Conservation (phyloP, 2,888 invertebrate species). For the Patella caerulea region DNA sequence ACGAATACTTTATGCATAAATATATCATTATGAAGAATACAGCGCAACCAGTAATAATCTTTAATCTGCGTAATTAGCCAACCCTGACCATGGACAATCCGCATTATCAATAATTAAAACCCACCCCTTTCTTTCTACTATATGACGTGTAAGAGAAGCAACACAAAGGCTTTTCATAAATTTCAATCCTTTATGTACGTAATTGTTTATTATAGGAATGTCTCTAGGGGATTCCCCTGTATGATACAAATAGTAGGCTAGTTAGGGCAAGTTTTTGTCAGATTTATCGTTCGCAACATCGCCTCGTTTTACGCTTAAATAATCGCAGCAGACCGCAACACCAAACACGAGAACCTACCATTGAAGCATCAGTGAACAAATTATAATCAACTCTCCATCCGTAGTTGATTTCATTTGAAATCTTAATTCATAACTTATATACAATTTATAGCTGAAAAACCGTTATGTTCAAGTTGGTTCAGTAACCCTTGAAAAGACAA, state of each 20-base stretch:
- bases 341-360: neutral
- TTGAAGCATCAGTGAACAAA: neutral
- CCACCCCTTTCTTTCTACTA: no score
- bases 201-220: no score
- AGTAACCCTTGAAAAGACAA: neutral
- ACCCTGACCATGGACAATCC: no score
- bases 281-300: neutral
- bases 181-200: neutral
- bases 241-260: neutral
- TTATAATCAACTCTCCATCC: neutral
- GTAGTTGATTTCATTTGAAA: slow-evolving; percentile 2
- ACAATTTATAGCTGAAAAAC: neutral
- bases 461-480: neutral
- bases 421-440: slow-evolving; percentile 1
- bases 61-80: no score
- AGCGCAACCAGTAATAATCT: no score
- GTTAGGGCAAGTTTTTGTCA: neutral
- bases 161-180: neutral
- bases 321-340: neutral
- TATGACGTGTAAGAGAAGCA: no score
- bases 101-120: no score
- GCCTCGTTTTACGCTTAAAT: neutral
- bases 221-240: no score
- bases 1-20: no score
- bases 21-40: no score